phyloP scores from a whole-genome alignment of 1,140 invertebrate genomes.

The Drosophila auraria region DNA sequence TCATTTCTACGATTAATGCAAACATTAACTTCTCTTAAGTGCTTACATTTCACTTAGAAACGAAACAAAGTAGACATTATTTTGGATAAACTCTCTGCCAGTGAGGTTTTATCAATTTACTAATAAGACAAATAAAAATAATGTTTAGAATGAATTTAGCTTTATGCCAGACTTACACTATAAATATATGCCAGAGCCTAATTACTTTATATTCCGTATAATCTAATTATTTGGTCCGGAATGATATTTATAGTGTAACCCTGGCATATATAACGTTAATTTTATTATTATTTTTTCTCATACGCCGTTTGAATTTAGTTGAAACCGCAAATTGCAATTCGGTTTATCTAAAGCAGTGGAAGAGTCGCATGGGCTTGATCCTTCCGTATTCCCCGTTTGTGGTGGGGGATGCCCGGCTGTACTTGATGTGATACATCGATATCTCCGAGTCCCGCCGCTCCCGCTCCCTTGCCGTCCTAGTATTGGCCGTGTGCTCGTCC shows the following conservation, averaged over 20 bases:
- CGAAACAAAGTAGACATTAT: too few species aligned
- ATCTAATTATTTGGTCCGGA: background rate
- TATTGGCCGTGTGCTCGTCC: background rate
- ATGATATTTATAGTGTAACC: background rate
- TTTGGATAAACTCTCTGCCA: too few species aligned
- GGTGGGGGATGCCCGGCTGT: conserved; percentile 14
- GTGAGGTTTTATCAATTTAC: too few species aligned
- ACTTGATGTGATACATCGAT: conserved; percentile 36
- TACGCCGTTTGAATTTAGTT: background rate
- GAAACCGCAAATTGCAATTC: too few species aligned
- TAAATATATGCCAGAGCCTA: background rate
- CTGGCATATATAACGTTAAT: background rate
- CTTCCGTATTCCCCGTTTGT: conserved; percentile 52
- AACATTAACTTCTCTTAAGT: too few species aligned
- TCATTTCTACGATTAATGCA: too few species aligned
- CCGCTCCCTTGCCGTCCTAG: background rate
- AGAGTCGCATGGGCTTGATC: conserved; percentile 16
- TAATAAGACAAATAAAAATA: background rate
- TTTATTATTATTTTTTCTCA: background rate
- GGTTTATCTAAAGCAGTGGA: conserved; percentile 7
- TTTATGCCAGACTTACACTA: conserved; percentile 4
- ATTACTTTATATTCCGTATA: too few species aligned
- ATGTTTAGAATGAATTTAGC: too few species aligned
- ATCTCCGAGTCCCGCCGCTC: background rate
- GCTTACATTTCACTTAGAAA: too few species aligned